A percentile compares a stretch with the other conserved stretches of the same genome.
Conservation (phyloP, 1,140 invertebrate genomes). For the Notospermus geniculatus region DNA sequence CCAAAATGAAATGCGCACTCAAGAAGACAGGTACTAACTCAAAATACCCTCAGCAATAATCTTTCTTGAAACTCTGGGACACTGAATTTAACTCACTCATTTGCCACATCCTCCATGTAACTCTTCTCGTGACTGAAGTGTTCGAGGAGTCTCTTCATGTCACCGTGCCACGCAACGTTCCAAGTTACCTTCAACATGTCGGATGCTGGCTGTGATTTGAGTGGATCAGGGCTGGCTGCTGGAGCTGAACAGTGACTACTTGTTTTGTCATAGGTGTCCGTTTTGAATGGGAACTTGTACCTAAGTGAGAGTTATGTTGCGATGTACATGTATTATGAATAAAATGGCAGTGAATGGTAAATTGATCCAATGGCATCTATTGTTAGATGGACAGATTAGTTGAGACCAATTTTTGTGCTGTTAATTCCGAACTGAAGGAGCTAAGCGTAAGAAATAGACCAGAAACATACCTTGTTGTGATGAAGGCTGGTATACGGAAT, state of each 20-base stretch:
- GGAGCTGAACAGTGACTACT: conserved; percentile 33
- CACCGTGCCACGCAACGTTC: conserved; percentile 51
- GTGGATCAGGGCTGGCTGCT: conserved; percentile 35
- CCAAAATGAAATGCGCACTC: no score
- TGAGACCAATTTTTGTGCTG: no score
- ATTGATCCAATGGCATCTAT: no score
- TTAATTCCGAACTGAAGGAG: no score
- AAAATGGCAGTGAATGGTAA: no score
- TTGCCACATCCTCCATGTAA: conserved; percentile 14
- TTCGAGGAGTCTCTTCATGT: conserved; percentile 36
- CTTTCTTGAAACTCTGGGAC: not conserved
- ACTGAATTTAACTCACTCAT: conserved; percentile 24
- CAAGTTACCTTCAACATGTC: conserved; percentile 48
- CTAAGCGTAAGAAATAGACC: no score
- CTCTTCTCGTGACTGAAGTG: conserved; percentile 20
- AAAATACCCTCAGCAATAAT: no score
- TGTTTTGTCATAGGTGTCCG: conserved; percentile 33
- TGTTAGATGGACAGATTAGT: no score
- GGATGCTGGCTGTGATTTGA: conserved; percentile 27
- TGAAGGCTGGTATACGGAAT: conserved; percentile 11
- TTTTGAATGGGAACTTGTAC: conserved; percentile 45
- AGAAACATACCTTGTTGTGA: conserved; percentile 23
- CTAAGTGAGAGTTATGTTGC: no score
- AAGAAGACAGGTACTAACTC: no score
- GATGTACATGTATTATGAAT: no score